A percentile compares a stretch with the other conserved stretches of the same genome.
Evolutionary conservation across 1,140 invertebrate species (phyloP).

Genomic region (Drosophila ambigua): DNA sequence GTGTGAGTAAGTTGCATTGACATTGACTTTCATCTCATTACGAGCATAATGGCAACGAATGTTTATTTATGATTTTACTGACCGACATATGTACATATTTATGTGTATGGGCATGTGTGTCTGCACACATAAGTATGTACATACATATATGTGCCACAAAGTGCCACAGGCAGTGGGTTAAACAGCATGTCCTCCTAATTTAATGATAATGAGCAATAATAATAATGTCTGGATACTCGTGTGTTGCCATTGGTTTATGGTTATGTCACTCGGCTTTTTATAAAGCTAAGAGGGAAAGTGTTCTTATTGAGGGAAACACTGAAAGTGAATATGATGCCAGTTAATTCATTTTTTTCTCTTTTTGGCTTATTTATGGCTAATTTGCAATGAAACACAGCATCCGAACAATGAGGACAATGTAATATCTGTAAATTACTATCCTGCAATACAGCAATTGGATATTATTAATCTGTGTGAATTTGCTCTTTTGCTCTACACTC

Average conservation of each 20-base stretch:
- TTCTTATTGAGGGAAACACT: constrained; percentile 19
- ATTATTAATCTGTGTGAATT: too few relatives aligned
- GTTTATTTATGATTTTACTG: constrained; percentile 68
- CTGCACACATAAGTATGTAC: constrained; percentile 1
- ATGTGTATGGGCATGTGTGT: constrained; percentile 31
- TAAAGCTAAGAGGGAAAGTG: constrained; percentile 58
- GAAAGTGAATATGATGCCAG: too few relatives aligned
- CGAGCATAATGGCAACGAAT: constrained; percentile 59
- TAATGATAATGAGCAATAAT: constrained; percentile 77
- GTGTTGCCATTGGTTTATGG: constrained; percentile 26
- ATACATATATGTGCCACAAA: constrained; percentile 17
- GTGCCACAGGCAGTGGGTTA: constrained; percentile 59
- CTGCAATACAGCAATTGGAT: too few relatives aligned
- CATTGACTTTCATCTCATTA: constrained; percentile 80
- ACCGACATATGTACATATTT: constrained; percentile 17
- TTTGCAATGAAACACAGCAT: too few relatives aligned
- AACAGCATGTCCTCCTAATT: constrained; percentile 78
- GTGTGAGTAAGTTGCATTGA: constrained; percentile 57
- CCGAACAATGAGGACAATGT: too few relatives aligned
- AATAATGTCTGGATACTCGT: constrained; percentile 57
- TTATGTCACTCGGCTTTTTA: constrained; percentile 35
- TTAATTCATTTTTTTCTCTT: too few relatives aligned
- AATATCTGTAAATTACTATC: too few relatives aligned
- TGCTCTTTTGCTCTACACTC: too few relatives aligned
- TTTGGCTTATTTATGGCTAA: too few relatives aligned